Percentiles rank a stretch among this genome's conserved stretches.
phyloP scores from a whole-genome alignment of 2,797 vertebrate species.

The Strix occidentalis region DNA sequence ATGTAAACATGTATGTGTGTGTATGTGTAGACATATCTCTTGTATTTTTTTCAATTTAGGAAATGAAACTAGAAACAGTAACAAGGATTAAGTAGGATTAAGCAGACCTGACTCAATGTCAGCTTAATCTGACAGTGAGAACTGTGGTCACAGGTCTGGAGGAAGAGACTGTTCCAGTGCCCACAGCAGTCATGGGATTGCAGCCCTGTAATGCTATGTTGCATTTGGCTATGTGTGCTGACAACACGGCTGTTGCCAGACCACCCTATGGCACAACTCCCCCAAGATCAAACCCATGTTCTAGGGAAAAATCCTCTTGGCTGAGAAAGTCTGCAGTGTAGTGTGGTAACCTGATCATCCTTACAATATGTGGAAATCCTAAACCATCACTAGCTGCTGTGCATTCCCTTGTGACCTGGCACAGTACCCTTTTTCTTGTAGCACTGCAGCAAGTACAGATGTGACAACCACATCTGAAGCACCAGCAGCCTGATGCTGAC shows the following conservation, averaged over 20 bases:
- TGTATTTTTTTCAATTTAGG: neutral
- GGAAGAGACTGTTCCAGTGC: accelerated
- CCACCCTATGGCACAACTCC: neutral
- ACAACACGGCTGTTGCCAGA: neutral
- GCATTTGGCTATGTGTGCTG: neutral
- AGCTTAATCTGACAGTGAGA: neutral
- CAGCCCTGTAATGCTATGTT: neutral
- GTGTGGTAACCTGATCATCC: neutral
- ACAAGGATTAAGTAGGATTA: neutral
- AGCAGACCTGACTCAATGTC: neutral
- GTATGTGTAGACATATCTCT: too few relatives aligned
- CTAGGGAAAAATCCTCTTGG: neutral
- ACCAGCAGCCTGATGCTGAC: neutral
- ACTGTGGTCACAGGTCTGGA: neutral
- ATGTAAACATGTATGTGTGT: too few relatives aligned
- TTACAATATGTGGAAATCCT: neutral
- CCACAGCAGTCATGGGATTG: accelerated
- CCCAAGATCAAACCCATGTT: neutral
- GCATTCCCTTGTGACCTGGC: neutral
- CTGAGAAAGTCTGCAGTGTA: neutral
- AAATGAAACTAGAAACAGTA: neutral
- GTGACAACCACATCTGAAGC: neutral
- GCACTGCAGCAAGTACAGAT: neutral
- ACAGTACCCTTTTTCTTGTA: neutral
- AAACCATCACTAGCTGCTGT: neutral